Evolutionary conservation across 2,888 invertebrate species (phyloP), one percentile per base, ranked within the genome.

Genomic region (Chorisops tibialis): DNA sequence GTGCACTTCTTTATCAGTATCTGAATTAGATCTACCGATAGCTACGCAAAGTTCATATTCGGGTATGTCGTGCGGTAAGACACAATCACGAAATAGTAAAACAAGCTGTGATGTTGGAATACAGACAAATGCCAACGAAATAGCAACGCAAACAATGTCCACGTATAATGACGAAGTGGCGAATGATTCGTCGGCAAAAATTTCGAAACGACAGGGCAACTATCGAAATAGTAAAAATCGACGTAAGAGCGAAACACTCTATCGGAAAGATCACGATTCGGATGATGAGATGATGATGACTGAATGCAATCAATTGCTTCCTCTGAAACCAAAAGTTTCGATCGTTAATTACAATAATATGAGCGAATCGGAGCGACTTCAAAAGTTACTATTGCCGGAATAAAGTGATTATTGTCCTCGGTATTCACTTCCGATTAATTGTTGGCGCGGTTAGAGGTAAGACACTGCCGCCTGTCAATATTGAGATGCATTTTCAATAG

Each of bases 91-190:
- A 7, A 81, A 80, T 59, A 82, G 82, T 63, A 81, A 81, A 68
- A 81, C 79, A 1, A 82, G 82, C 48, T 82, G 80, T 56, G 83
- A 83, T 67, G 82, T 83, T 7, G 83, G 82, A 7, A 82, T 83
- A n/a, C 83, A 83, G 69, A 81, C 83, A 1, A 82, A 82, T 70
- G 80, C 81, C 2, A 80, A 79, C 63, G 83, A 83, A 68, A 80
- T 83, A 49, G 79, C 77, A 14, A 74, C 73, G 14, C 79, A 79
- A 43, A 80, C 79, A 19, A 74, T 77, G 7, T 71, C 72, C 4
- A 64, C 68, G 7, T 66, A 61, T 38, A 69, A 70, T 39, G 16
- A 49, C 7, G 59, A 48, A n/a, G 14, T 6, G 14, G 12, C n/a
- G 3, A 12, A n/a, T 35, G 39, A 49, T 18, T 16, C 21, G n/a